Evolutionary conservation across 2,888 invertebrate genomes (phyloP).

Genomic region (Trypoxylon attenuatum): DNA sequence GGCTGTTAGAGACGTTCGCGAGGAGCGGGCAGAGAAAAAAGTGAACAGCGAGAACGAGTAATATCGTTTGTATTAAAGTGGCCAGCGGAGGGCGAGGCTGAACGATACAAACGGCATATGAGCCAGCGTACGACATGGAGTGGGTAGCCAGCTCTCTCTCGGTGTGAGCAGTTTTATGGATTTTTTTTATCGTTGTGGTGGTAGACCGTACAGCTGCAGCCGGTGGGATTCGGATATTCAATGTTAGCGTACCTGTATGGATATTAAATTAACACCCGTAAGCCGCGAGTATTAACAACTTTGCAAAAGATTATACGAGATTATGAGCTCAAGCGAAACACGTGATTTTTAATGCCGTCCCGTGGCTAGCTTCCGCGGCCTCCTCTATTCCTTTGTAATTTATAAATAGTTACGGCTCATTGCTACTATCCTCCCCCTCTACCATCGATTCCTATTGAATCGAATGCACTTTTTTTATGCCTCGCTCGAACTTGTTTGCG

Average conservation of each 20-base stretch:
- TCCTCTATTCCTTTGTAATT: constrained; percentile 57
- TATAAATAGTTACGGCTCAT: constrained; percentile 61
- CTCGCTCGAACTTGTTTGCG: constrained; percentile 2
- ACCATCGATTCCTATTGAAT: constrained; percentile 43
- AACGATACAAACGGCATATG: constrained; percentile 59
- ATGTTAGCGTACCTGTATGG: constrained; percentile 75
- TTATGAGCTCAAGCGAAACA: constrained; percentile 75
- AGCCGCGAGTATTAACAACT: constrained; percentile 75
- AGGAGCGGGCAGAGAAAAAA: constrained; percentile 14
- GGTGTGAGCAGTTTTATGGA: constrained; percentile 70
- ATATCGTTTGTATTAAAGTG: constrained; percentile 52
- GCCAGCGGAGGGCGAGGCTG: constrained; percentile 41
- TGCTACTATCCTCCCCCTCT: constrained; percentile 18
- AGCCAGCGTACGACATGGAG: constrained; percentile 42
- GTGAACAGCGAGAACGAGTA: constrained; percentile 32
- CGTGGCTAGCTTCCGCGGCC: constrained; percentile 30
- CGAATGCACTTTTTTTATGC: constrained; percentile 17
- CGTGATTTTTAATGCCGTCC: constrained; percentile 74
- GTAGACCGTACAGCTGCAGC: constrained; percentile 62
- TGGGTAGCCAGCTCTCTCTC: constrained; percentile 34
- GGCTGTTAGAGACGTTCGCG: constrained; percentile 6
- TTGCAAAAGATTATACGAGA: constrained; percentile 75
- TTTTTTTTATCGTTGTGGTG: constrained; percentile 69
- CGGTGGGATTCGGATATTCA: constrained; percentile 75
- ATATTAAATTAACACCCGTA: constrained; percentile 75